Evolutionary conservation across 2,113 vertebrate species (phyloP).

Genomic region (Scomber colias): DNA sequence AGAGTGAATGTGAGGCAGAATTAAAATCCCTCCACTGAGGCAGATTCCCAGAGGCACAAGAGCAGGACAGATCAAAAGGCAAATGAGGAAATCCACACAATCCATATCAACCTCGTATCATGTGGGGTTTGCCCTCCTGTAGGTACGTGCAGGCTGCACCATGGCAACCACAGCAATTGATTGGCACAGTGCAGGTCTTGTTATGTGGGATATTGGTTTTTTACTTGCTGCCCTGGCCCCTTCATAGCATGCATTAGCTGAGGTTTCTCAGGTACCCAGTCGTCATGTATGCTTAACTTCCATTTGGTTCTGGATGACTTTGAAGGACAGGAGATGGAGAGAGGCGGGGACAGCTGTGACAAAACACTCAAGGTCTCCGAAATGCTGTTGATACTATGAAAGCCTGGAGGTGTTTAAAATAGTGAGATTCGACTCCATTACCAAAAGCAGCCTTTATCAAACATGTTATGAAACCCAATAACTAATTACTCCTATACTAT

Average conservation of each 20-base stretch:
- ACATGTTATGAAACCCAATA: slow-evolving; percentile 10
- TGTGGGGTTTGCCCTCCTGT: slow-evolving; percentile 58
- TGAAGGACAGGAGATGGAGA: slow-evolving; percentile 57
- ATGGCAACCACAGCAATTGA: slow-evolving; percentile 78
- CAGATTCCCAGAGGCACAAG: slow-evolving; percentile 4
- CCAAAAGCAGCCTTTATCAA: slow-evolving; percentile 16
- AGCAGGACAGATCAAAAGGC: slow-evolving; percentile 56
- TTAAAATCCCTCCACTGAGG: slow-evolving; percentile 39
- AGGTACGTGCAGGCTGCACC: slow-evolving; percentile 58
- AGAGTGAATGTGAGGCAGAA: slow-evolving; percentile 16
- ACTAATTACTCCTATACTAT: background rate
- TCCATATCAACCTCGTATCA: slow-evolving; percentile 56
- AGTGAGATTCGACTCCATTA: slow-evolving; percentile 12
- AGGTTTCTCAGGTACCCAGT: slow-evolving; percentile 53
- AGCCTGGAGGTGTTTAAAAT: slow-evolving; percentile 15
- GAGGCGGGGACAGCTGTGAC: slow-evolving; percentile 27
- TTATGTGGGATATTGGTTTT: slow-evolving; percentile 72
- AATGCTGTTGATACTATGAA: slow-evolving; percentile 18
- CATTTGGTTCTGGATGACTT: slow-evolving; percentile 76
- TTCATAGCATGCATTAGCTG: slow-evolving; percentile 67
- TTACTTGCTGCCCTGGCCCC: slow-evolving; percentile 50
- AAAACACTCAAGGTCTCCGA: slow-evolving; percentile 37
- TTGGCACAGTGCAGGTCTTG: slow-evolving; percentile 65
- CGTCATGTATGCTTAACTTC: slow-evolving; percentile 59
- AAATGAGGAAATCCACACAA: slow-evolving; percentile 54